Evolutionary conservation across 1,140 invertebrate genomes (phyloP).

Genomic region (Meloidogyne chitwoodi): DNA sequence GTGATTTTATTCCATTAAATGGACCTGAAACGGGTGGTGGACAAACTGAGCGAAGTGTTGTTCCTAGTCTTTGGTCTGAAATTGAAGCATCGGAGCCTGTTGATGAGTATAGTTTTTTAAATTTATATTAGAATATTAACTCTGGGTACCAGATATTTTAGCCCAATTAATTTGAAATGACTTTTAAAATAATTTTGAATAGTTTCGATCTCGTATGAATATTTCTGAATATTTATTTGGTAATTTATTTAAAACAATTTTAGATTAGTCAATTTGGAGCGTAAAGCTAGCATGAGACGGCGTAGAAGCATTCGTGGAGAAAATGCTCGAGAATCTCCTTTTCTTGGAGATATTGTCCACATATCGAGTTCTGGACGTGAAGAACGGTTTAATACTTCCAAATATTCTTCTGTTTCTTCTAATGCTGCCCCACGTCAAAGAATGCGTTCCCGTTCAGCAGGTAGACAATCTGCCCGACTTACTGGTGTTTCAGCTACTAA

Average conservation of each 20-base stretch:
- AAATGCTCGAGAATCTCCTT: conserved; percentile 1
- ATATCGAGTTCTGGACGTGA: conserved; percentile 3
- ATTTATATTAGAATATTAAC: not conserved
- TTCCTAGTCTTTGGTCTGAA: conserved; percentile 33
- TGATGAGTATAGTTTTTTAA: not conserved
- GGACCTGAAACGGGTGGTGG: not conserved
- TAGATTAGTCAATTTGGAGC: conserved; percentile 2
- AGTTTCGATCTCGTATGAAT: too few species aligned
- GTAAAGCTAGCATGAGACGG: conserved; percentile 8
- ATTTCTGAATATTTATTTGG: too few species aligned
- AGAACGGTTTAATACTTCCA: conserved; percentile 14
- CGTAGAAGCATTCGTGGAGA: not conserved
- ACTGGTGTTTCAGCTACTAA: conserved; percentile 6
- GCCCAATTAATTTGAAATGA: too few species aligned
- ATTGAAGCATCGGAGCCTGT: conserved; percentile 16
- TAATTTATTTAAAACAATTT: too few species aligned
- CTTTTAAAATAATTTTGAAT: too few species aligned
- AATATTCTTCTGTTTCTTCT: conserved; percentile 14
- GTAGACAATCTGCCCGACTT: conserved; percentile 16
- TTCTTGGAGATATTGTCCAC: conserved; percentile 14
- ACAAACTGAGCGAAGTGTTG: not conserved
- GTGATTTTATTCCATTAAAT: conserved; percentile 25
- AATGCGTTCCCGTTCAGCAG: conserved; percentile 22
- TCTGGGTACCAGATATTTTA: too few species aligned
- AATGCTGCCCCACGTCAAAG: conserved; percentile 12